Base-by-base conservation (phyloP, 2,113 vertebrate species). In the Silurus asotus region DNA sequence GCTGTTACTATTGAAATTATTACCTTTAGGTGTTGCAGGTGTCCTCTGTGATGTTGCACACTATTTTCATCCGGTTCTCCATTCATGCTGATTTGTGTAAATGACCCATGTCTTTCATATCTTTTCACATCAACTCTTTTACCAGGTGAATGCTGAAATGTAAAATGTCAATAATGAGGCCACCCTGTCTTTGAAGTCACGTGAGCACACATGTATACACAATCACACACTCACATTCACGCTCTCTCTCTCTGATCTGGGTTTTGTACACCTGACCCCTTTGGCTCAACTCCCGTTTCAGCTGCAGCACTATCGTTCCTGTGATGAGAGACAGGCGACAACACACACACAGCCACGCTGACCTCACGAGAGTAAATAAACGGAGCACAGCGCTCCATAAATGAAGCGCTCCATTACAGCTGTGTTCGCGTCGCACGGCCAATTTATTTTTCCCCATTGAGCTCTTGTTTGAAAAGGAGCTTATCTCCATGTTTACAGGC, bases 361-460 rank as follows among this genome's bases (percentile, higher is more conserved):
- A 87, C 85, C 69, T 82, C 56, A 78, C 72, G 28, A 77, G 77
- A 81, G 79, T 80, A 79, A 76, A 87, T 89, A 88, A 88, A 84
- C 81, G 55, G 59, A 88, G 78, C 76, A 11, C 23, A 5, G 77
- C 70, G 78, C 72, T 78, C 49, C 78, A 64, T 69, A 17, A 64
- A 76, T 74, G 49, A 64, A 23, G 15, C 19, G 5, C 72, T 86
- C 61, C 83, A 67, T 75, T 80, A 64, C 28, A 79, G 37, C 72
- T 9, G 70, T 59, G 37, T 83, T 85, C 64, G 56, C 53, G 56
- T 67, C 82, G 23, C 58, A 10, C 8, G 58, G 48, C 49, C 20
- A 37, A 15, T 81, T 74, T 25, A 51, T 74, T 62, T 51, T 11
- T 53, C 25, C 17, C 17, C 20, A 14, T 25, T 53, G 61, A 89